A percentile compares a stretch with the other conserved stretches of the same genome.
Conservation (phyloP, 2,888 invertebrate genomes). For the Orchestes rusci region DNA sequence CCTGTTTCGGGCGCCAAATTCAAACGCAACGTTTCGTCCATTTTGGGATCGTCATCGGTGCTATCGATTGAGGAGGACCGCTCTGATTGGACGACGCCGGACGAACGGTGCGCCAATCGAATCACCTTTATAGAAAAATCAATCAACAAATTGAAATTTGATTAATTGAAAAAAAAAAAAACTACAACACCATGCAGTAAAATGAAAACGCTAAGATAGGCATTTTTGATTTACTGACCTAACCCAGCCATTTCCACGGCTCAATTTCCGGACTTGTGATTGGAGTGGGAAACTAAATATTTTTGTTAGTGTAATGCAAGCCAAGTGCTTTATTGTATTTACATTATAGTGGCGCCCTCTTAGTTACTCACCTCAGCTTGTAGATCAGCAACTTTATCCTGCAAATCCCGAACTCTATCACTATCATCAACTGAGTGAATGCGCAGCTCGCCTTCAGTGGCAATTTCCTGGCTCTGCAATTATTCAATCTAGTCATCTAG, state of each 20-base stretch:
- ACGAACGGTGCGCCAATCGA: conserved; percentile 46
- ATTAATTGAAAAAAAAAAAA: not conserved
- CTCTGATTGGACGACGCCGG: conserved; percentile 33
- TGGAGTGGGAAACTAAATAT: conserved; percentile 78
- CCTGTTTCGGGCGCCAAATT: no score
- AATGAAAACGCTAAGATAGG: not conserved
- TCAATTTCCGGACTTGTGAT: conserved; percentile 82
- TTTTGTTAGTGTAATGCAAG: no score
- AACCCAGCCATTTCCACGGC: conserved; percentile 87
- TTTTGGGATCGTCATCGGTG: conserved; percentile 40
- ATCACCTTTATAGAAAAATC: conserved; percentile 7
- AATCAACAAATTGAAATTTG: not conserved
- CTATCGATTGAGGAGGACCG: conserved; percentile 41
- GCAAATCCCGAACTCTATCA: conserved; percentile 80
- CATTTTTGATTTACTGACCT: conserved; percentile 46
- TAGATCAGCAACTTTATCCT: conserved; percentile 86
- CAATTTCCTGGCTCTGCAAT: conserved; percentile 85
- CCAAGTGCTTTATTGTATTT: conserved; percentile 17
- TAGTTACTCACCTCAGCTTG: conserved; percentile 92
- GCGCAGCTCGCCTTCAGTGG: conserved; percentile 85
- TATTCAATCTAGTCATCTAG: no score
- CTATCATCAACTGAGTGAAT: conserved; percentile 75
- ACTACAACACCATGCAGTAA: not conserved
- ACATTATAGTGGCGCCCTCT: no score
- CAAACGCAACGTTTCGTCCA: no score